Base-by-base conservation (phyloP, 2,797 vertebrate species). In the Gymnothorax javanicus region DNA sequence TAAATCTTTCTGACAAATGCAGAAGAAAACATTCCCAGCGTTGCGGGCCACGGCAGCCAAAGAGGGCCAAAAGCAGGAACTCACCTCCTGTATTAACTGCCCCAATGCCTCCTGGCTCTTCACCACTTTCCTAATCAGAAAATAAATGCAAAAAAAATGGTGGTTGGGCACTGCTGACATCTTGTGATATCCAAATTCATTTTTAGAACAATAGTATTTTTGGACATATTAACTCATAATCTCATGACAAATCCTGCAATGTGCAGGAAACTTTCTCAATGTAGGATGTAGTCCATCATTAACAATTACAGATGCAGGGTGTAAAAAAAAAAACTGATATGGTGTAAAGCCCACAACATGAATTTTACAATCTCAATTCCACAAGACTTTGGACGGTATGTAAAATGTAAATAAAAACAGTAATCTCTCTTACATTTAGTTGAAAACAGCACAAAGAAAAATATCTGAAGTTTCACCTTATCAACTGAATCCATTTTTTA, bases 101-200 rank as follows among this genome's bases (percentile, higher is more conserved):
- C 97, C 97, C 82, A 99, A 94, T 0, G 62, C 94, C 92, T 99
- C 98, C 87, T 91, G 95, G 92, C 96, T 96, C 90, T 95, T 95
- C 91, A 98, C 93, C 82, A 95, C 95, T 90, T 96, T 98, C 94
- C 97, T 99, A 91, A 83, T 86, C 9, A 2, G n/a, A 11, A 43
- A 60, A 8, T 4, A 67, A 33, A 56, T 23, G 56, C 82, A 62
- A 83, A 84, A 52, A 50, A 17, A 50, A 4, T 5, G 8, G 2
- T 84, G 56, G 27, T 64, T 67, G 20, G 5, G 58, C 25, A 43
- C 58, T 60, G 25, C 27, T 43, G 25, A 12, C 20, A 52, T 58
- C 9, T 23, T 83, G 25, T 64, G n/a, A 7, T 57, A 33, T 4
- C 52, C n/a, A 4, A 50, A 43, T 43, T 43, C 33, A 43, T 43